phyloP scores from a whole-genome alignment of 2,888 invertebrate genomes.

The Drosophila algonquin region DNA sequence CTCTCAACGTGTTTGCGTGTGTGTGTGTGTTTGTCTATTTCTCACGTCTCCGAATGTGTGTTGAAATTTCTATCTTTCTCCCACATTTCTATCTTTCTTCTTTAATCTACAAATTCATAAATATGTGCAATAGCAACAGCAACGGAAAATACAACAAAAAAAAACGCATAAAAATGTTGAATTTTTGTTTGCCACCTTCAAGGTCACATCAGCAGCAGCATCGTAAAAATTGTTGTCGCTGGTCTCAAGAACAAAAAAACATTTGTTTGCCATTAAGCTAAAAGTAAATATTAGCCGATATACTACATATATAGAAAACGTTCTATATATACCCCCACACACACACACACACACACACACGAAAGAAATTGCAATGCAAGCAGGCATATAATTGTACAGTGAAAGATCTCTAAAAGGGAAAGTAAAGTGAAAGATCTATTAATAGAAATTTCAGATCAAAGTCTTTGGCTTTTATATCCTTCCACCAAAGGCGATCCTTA shows the following conservation, averaged over 20 bases:
- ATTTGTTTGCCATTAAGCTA: constrained; percentile 63
- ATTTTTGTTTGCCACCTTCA: constrained; percentile 45
- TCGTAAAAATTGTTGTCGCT: constrained; percentile 55
- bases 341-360: background rate
- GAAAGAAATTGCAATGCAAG: constrained; percentile 12
- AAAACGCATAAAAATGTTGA: constrained; percentile 18
- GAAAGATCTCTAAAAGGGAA: background rate
- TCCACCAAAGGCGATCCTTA: background rate
- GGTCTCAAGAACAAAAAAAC: constrained; percentile 29
- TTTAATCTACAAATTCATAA: constrained; percentile 30
- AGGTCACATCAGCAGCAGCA: constrained; percentile 47
- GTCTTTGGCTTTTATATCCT: too few species aligned
- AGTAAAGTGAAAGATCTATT: background rate
- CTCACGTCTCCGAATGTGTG: constrained; percentile 2
- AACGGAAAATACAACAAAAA: constrained; percentile 12
- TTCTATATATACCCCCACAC: background rate
- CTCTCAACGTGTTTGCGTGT: background rate
- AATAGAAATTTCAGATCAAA: background rate
- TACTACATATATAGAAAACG: background rate
- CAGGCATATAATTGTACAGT: background rate
- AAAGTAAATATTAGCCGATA: constrained; percentile 51
- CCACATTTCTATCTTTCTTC: constrained; percentile 11
- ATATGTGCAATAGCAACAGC: constrained; percentile 28
- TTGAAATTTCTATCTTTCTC: constrained; percentile 6
- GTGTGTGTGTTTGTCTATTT: constrained; percentile 2